These are phyloP conservation scores for Muschampia plurimacula DNA, from an alignment of 2,888 invertebrate species.

Conservation along the genomic window DNA sequence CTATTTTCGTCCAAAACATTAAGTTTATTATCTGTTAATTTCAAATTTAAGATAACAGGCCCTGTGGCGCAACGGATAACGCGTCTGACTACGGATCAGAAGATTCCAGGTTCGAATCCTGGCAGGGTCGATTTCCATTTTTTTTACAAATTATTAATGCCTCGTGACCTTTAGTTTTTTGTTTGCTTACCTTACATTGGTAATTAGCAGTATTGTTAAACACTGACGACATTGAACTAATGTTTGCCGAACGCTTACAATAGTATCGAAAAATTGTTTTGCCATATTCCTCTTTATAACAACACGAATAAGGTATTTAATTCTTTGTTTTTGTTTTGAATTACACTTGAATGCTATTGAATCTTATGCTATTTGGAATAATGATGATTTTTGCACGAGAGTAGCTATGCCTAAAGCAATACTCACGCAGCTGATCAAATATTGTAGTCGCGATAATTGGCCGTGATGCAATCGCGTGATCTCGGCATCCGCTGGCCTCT, in stretches of 20 bases:
- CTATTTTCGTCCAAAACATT: constrained; percentile 83
- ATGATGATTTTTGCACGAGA: constrained; percentile 48
- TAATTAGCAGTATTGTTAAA: constrained; percentile 69
- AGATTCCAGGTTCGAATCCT: constrained; percentile 87
- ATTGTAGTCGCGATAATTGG: constrained; percentile 84
- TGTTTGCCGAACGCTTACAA: constrained; percentile 69
- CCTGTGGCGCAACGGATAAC: constrained; percentile 89
- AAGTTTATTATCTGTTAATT: constrained; percentile 88
- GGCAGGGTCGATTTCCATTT: constrained; percentile 23
- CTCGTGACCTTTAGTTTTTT: constrained; percentile 39
- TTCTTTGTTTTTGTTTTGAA: constrained; percentile 7
- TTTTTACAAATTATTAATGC: neutral
- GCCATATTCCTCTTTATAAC: constrained; percentile 54
- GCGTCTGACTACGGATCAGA: constrained; percentile 90
- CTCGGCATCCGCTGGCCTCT: constrained; percentile 54
- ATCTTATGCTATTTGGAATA: constrained; percentile 35
- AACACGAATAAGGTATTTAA: constrained; percentile 32
- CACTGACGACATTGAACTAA: constrained; percentile 66
- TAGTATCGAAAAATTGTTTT: constrained; percentile 52
- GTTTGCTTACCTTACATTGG: constrained; percentile 58
- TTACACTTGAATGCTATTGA: constrained; percentile 39
- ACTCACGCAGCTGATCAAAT: constrained; percentile 83
- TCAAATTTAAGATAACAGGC: constrained; percentile 72
- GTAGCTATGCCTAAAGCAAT: constrained; percentile 52
- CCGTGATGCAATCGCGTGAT: constrained; percentile 83